phyloP scores from a whole-genome alignment of 1,140 invertebrate genomes.

The Danaus melanippus region DNA sequence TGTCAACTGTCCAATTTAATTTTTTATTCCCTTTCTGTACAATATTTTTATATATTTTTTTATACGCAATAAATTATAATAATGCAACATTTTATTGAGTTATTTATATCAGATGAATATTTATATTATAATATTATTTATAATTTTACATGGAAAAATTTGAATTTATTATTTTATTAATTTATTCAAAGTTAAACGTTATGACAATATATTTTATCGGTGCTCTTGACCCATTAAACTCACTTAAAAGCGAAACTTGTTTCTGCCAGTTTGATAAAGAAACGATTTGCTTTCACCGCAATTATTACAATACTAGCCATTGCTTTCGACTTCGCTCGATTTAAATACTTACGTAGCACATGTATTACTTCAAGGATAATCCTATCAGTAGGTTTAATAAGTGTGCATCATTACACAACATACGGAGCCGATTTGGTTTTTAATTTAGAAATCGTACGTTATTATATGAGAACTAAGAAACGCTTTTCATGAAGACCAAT shows the following conservation, averaged over 20 bases:
- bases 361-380: too few relatives aligned
- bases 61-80: slow-evolving; percentile 1
- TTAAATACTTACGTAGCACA: too few relatives aligned
- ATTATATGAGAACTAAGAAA: too few relatives aligned
- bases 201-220: not conserved
- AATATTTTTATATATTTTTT: not conserved
- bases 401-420: too few relatives aligned
- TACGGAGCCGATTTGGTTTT: too few relatives aligned
- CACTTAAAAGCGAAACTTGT: slow-evolving; percentile 16
- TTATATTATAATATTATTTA: not conserved
- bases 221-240: slow-evolving; percentile 15
- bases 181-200: slow-evolving; percentile 1
- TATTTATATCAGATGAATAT: slow-evolving; percentile 4
- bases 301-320: not conserved
- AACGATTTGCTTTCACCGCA: slow-evolving; percentile 17
- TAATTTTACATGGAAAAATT: not conserved
- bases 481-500: too few relatives aligned
- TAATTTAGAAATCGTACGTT: too few relatives aligned
- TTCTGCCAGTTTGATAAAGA: slow-evolving; percentile 10
- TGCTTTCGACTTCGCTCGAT: too few relatives aligned
- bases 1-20: too few relatives aligned
- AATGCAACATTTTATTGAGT: not conserved
- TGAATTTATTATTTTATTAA: not conserved
- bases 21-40: too few relatives aligned
- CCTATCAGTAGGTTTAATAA: too few relatives aligned